Evolutionary conservation across 2,113 vertebrate species (phyloP), one percentile per base, ranked within the genome.

Genomic region (Thryonomys swinderianus): DNA sequence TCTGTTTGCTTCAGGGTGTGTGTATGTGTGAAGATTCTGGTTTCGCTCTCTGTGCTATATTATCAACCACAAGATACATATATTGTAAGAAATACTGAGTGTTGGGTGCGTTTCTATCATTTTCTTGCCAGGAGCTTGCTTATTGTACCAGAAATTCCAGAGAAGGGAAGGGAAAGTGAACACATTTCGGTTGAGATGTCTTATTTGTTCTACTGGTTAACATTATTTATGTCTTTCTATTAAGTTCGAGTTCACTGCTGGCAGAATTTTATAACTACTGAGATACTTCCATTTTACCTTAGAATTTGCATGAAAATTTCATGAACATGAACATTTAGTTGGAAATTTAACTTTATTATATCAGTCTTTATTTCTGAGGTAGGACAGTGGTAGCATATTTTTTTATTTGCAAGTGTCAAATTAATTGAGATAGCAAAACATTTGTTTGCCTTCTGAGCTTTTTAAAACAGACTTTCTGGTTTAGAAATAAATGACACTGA

Each of bases 401-500:
- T n/a, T 88, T 94, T 85, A 64, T 59, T 45, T 86, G 48, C 66
- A 95, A 67, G 32, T 83, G 57, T 84, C 85, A 74, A 55, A 73
- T 93, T 91, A 74, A 86, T 88, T 61, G 67, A 66, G 10, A 51
- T 81, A 37, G 85, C 59, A 61, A 74, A 96, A 61, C 51, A 62
- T n/a, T 95, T 76, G 34, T 62, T 87, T 95, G n/a, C 67, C 2
- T 90, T 91, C 14, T 80, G 61, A 95, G 7, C 48, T 85, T 91
- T 88, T 55, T 53, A 13, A 9, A 34, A 34, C 21, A 84, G 42
- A 82, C 40, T 86, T 5, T 94, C 97, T 86, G 78, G 30, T 71
- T 7, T 93, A 91, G 96, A 97, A 96, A 2, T 84, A 96, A 96
- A 93, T 96, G 69, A 96, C 48, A 88, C 34, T 95, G n/a, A 91